These are phyloP conservation scores for Dicyrtomina minuta DNA, from an alignment of 2,888 invertebrate species.

Conservation along the genomic window DNA sequence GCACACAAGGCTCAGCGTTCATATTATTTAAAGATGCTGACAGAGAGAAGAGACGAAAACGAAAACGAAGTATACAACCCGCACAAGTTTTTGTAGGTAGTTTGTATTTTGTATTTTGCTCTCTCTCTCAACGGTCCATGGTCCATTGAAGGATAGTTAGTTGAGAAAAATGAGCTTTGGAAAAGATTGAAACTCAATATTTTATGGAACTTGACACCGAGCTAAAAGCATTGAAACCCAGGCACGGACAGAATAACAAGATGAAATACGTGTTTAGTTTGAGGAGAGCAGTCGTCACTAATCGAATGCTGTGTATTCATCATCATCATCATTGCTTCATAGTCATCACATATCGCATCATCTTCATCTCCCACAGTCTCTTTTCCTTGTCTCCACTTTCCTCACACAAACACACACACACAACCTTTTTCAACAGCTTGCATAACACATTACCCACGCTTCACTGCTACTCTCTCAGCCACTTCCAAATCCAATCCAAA, in stretches of 20 bases:
- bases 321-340: neutral
- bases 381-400: too few relatives aligned
- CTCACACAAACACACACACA: too few relatives aligned
- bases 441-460: too few relatives aligned
- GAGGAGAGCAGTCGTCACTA: neutral
- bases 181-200: conserved; percentile 29
- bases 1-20: neutral
- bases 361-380: too few relatives aligned
- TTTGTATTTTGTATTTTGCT: neutral
- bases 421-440: too few relatives aligned
- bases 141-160: conserved; percentile 16
- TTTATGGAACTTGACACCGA: conserved; percentile 24
- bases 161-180: conserved; percentile 32
- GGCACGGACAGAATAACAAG: neutral
- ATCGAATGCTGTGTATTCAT: neutral
- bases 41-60: neutral
- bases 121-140: conserved; percentile 3
- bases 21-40: neutral
- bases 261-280: conserved; percentile 6
- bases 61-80: neutral
- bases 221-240: conserved; percentile 17
- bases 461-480: too few relatives aligned
- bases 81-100: conserved; percentile 7
- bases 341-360: too few relatives aligned
- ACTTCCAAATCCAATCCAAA: too few relatives aligned